Base-by-base conservation (phyloP, 2,888 invertebrate species). In the Seira musarum region DNA sequence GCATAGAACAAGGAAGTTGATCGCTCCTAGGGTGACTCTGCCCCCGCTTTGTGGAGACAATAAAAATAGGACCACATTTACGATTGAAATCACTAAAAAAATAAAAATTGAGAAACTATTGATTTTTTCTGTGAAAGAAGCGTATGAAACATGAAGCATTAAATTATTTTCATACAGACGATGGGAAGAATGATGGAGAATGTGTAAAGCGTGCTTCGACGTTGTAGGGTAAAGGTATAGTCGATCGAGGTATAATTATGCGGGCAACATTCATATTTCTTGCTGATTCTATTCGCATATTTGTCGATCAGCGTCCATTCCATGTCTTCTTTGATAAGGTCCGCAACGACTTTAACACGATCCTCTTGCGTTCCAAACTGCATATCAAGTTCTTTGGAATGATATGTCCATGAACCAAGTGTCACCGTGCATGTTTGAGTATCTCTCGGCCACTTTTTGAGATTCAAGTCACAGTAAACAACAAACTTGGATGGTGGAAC, bases 361-460 rank as follows among this genome's bases (percentile, higher is more conserved):
- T 66, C 70, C 19, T 80, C 75, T 1, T 46, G 35, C n/a, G 73
- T 66, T 3, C 66, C 81, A 75, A 82, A 80, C 53, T 81, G 63
- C 65, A 84, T 75, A 64, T 82, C 81, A 17, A 82, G 60, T 53
- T 80, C 87, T 80, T 81, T 86, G 83, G 66, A 91, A 72, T 90
- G 90, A 87, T 93, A 92, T 0, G 92, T 92, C 92, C 95, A 93
- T 0, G 95, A 94, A 0, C 94, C 94, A 81, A 96, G 91, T 87
- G 91, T 91, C 80, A 95, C 89, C 2, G 63, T 67, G 35, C 84
- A 84, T 10, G 22, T 66, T 88, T 96, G 95, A 5, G 89, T 89
- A 88, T 96, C 96, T 65, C 90, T 91, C 0, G 96, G 96, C 95
- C 95, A 96, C 81, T 91, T 89, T 17, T 90, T 89, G 70, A 95